These are phyloP conservation scores for Artibeus jamaicensis DNA, from an alignment of 2,797 vertebrate genomes.

Conservation along the genomic window DNA sequence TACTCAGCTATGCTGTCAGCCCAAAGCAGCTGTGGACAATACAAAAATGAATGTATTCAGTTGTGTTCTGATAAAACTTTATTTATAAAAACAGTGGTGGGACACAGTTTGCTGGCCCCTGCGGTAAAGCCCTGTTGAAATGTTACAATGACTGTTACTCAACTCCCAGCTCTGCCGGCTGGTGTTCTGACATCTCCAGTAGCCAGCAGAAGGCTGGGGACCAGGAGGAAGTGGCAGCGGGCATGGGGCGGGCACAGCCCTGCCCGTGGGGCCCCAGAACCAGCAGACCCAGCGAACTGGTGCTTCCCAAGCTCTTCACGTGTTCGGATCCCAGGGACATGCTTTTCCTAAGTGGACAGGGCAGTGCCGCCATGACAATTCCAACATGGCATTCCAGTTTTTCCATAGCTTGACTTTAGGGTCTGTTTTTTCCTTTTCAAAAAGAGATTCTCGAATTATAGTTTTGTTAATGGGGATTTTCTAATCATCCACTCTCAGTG, in stretches of 20 bases:
- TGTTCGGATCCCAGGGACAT: neutral
- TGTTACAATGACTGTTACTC: neutral
- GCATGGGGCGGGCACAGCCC: rapidly evolving
- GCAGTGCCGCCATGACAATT: too few relatives aligned
- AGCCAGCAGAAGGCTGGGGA: neutral
- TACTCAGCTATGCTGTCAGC: neutral
- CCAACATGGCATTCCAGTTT: too few relatives aligned
- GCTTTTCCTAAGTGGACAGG: neutral
- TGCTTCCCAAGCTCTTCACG: neutral
- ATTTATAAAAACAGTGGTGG: too few relatives aligned
- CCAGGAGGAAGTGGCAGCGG: too few relatives aligned
- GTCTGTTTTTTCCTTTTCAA: too few relatives aligned
- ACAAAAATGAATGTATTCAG: too few relatives aligned
- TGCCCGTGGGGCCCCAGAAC: neutral
- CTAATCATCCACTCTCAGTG: too few relatives aligned
- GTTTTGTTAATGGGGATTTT: too few relatives aligned
- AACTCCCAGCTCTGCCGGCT: neutral
- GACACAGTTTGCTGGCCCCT: neutral
- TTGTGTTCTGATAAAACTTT: neutral
- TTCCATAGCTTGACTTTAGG: too few relatives aligned
- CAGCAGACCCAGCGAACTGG: too few relatives aligned
- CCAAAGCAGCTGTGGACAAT: neutral
- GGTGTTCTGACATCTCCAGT: neutral
- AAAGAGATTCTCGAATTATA: too few relatives aligned
- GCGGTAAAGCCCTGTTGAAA: neutral